Percentiles rank a stretch among this genome's conserved stretches.
Conservation (phyloP, 2,113 vertebrate species). For the Hemiprocne comata region DNA sequence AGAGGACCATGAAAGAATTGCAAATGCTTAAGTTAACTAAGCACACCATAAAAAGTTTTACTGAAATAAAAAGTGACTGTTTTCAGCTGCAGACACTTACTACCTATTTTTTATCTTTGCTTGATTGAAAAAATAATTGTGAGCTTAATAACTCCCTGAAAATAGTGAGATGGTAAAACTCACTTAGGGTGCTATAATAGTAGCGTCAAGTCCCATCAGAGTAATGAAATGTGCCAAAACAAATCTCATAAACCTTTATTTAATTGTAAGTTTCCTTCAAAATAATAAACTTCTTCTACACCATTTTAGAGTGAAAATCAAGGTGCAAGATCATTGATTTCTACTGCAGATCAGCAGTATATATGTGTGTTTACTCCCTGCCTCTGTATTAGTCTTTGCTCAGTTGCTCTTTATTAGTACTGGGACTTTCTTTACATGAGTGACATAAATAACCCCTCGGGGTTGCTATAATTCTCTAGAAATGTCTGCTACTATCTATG, state of each 20-base stretch:
- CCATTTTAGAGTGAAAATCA: not conserved
- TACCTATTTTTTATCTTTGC: not conserved
- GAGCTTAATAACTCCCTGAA: not conserved
- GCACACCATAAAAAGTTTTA: constrained; percentile 8
- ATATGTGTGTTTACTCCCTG: not conserved
- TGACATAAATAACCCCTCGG: not conserved
- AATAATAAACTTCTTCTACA: not conserved
- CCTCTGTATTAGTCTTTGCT: not conserved
- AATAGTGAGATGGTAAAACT: not conserved
- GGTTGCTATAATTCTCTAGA: not conserved
- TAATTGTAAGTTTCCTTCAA: not conserved
- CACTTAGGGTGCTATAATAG: not conserved
- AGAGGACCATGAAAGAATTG: not conserved
- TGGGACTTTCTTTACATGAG: not conserved
- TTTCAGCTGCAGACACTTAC: not conserved
- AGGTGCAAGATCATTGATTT: not conserved
- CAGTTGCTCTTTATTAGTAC: not conserved
- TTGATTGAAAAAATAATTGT: not conserved
- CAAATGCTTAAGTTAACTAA: constrained; percentile 55
- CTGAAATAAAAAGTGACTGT: not conserved
- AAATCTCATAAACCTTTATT: not conserved
- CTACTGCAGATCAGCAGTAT: not conserved
- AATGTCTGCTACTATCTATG: not conserved
- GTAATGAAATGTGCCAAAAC: not conserved
- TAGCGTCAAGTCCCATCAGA: not conserved